Conservation (phyloP, 1,140 invertebrate species). For the Ceratina australensis region DNA sequence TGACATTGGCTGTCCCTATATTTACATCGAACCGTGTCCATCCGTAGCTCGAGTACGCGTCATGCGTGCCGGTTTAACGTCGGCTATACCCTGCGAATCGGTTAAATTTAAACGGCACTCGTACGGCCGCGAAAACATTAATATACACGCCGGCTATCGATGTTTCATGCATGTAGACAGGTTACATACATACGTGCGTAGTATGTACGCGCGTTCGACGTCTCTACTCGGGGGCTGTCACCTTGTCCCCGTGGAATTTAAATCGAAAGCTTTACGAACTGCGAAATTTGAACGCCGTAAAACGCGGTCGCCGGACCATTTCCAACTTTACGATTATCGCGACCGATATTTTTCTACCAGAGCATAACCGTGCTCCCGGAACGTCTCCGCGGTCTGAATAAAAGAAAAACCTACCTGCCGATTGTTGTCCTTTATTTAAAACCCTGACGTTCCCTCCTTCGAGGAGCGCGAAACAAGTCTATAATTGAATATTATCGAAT, state of each 20-base stretch:
- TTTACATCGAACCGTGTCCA: constrained; percentile 44
- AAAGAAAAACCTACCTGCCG: background rate
- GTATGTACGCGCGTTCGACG: background rate
- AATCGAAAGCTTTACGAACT: constrained; percentile 50
- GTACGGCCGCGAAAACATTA: constrained; percentile 42
- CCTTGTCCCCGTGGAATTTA: constrained; percentile 35
- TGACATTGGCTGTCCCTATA: constrained; percentile 48
- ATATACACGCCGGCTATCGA: constrained; percentile 34
- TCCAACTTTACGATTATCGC: constrained; percentile 39
- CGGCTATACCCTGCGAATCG: constrained; percentile 5
- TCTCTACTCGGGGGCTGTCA: background rate
- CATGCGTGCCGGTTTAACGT: constrained; percentile 3
- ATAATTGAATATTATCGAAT: no score
- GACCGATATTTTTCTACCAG: constrained; percentile 13
- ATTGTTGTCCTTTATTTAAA: constrained; percentile 4
- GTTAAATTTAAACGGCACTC: constrained; percentile 59
- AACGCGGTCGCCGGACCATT: constrained; percentile 6
- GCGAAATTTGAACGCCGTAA: constrained; percentile 40
- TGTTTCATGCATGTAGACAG: constrained; percentile 18
- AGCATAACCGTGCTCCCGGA: background rate
- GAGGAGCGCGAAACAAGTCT: no score
- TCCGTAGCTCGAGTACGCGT: constrained; percentile 21
- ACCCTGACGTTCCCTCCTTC: background rate
- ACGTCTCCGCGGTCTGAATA: constrained; percentile 21
- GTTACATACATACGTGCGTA: background rate